Percentiles rank a stretch among this genome's conserved stretches.
Conservation (phyloP, 2,888 invertebrate species). For the Drosophila pegasa region DNA sequence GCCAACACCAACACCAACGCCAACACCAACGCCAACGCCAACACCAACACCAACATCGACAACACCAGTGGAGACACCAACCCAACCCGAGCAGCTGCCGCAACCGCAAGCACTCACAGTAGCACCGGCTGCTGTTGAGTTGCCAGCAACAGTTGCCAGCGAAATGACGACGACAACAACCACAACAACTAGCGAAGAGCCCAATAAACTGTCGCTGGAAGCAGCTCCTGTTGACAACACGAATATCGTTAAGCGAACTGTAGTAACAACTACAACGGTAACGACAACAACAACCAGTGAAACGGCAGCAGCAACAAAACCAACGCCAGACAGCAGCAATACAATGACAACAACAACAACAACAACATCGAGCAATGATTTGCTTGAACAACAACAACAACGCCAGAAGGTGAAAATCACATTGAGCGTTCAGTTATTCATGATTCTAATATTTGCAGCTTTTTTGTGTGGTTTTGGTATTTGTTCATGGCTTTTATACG, state of each 20-base stretch:
- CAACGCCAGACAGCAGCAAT: constrained; percentile 46
- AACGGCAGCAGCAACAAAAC: constrained; percentile 28
- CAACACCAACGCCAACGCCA: constrained; percentile 13
- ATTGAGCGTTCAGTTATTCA: constrained; percentile 83
- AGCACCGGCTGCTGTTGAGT: constrained; percentile 27
- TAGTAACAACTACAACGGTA: constrained; percentile 78
- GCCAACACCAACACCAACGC: constrained; percentile 10
- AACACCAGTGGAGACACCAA: constrained; percentile 31
- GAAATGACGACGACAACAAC: constrained; percentile 41
- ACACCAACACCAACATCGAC: constrained; percentile 17
- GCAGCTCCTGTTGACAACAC: constrained; percentile 48
- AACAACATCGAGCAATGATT: constrained; percentile 43
- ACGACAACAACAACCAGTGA: constrained; percentile 77
- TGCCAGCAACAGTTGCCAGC: constrained; percentile 32
- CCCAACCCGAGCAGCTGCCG: constrained; percentile 23
- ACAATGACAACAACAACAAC: constrained; percentile 63
- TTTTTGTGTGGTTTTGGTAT: constrained; percentile 85
- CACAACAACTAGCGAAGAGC: constrained; percentile 54
- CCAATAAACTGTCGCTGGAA: constrained; percentile 60
- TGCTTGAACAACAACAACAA: constrained; percentile 57
- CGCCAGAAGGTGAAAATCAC: constrained; percentile 85
- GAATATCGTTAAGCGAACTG: constrained; percentile 70
- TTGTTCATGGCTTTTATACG: constrained; percentile 84
- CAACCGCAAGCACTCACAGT: constrained; percentile 29
- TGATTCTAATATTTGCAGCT: constrained; percentile 83